These are phyloP conservation scores for Sinocyclocheilus anophthalmus DNA, from an alignment of 2,113 vertebrate genomes.

Conservation along the genomic window DNA sequence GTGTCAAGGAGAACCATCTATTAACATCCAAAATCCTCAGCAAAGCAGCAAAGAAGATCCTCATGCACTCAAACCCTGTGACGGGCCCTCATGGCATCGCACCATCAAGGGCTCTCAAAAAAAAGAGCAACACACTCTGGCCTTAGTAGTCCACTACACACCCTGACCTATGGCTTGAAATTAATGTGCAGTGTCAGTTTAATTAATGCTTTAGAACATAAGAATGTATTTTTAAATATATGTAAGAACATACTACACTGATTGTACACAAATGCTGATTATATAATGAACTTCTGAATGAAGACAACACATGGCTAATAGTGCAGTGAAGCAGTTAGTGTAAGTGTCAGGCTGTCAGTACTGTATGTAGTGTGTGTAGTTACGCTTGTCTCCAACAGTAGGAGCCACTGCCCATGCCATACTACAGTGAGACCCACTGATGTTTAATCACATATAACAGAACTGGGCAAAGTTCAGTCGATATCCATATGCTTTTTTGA, in stretches of 20 bases:
- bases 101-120: constrained; percentile 15
- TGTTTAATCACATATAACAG: not conserved
- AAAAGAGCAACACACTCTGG: constrained; percentile 39
- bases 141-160: constrained; percentile 66
- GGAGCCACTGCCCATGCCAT: constrained; percentile 18
- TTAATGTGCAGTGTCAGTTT: not conserved
- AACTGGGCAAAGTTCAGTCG: no score
- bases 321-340: not conserved
- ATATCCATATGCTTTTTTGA: not conserved
- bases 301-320: not conserved
- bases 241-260: not conserved
- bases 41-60: constrained; percentile 54
- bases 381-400: constrained; percentile 1
- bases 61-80: constrained; percentile 5
- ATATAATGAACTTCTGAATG: not conserved
- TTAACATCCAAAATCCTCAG: constrained; percentile 39
- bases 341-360: not conserved
- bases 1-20: constrained; percentile 58
- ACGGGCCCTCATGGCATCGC: constrained; percentile 24
- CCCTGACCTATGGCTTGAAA: constrained; percentile 41
- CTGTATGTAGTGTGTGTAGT: not conserved
- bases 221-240: not conserved
- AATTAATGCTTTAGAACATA: not conserved
- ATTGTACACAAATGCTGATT: not conserved
- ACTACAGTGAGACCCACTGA: not conserved